Conservation (phyloP, 2,797 vertebrate genomes). For the Tenualosa ilisha region DNA sequence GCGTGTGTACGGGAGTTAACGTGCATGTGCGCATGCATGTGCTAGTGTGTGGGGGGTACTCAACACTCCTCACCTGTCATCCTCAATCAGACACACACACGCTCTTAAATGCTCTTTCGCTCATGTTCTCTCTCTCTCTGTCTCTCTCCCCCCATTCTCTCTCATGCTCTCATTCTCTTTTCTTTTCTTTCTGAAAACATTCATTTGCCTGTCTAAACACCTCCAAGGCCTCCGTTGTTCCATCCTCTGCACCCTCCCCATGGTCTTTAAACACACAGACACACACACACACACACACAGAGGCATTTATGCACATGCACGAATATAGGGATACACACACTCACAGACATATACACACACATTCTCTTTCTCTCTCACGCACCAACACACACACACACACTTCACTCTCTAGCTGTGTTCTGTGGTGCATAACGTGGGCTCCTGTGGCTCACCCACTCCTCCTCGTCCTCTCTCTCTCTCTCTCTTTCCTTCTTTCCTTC, state of each 20-base stretch:
- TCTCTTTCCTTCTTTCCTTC: neutral
- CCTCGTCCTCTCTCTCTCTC: neutral
- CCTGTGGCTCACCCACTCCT: constrained; percentile 19
- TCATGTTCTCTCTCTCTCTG: neutral
- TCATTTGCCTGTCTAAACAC: constrained; percentile 72
- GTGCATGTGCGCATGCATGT: no score
- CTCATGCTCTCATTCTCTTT: neutral
- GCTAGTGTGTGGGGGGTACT: neutral
- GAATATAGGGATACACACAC: neutral
- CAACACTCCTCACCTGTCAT: constrained; percentile 73
- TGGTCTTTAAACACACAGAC: neutral
- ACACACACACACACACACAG: neutral
- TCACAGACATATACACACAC: neutral
- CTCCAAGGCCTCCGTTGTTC: constrained; percentile 17
- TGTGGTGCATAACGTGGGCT: neutral
- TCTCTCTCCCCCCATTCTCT: neutral
- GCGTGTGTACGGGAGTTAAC: neutral
- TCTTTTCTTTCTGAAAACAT: constrained; percentile 57
- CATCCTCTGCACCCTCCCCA: neutral
- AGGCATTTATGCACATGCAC: neutral
- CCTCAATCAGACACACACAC: constrained; percentile 74
- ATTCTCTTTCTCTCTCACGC: no score
- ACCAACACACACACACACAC: neutral
- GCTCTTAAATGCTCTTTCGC: constrained; percentile 68
- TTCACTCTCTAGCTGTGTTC: neutral